These are phyloP conservation scores for Pachliopta kotzebuea DNA, from an alignment of 2,888 invertebrate genomes.

Conservation along the genomic window DNA sequence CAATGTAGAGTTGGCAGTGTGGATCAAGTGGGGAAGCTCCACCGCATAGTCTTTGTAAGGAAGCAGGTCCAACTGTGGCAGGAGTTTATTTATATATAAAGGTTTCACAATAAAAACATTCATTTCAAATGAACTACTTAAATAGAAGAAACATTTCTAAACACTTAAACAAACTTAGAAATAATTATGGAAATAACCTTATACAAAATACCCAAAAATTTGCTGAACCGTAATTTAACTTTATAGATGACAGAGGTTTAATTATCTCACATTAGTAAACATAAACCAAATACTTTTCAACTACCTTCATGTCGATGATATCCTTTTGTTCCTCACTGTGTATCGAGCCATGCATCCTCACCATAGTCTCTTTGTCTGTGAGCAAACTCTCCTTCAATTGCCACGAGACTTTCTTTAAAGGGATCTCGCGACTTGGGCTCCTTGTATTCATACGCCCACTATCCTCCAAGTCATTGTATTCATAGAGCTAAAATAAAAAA, in stretches of 20 bases:
- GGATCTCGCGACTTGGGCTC: conserved; percentile 48
- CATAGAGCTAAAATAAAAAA: conserved; percentile 66
- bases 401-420: conserved; percentile 48
- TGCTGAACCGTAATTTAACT: too few relatives aligned
- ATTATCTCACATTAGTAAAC: too few relatives aligned
- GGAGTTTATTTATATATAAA: background rate
- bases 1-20: conserved; percentile 83
- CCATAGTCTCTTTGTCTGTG: conserved; percentile 58
- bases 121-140: too few relatives aligned
- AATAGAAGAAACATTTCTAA: too few relatives aligned
- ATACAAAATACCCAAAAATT: too few relatives aligned
- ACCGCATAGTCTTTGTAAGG: conserved; percentile 70
- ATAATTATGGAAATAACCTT: too few relatives aligned
- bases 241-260: too few relatives aligned
- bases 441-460: conserved; percentile 56
- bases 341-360: conserved; percentile 44
- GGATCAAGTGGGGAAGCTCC: conserved; percentile 82
- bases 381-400: conserved; percentile 45
- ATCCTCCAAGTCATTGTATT: conserved; percentile 81
- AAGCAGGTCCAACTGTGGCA: conserved; percentile 72
- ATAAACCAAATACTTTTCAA: background rate
- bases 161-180: too few relatives aligned
- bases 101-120: too few relatives aligned
- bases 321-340: conserved; percentile 36
- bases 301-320: conserved; percentile 51